Base-by-base conservation (phyloP, 2,113 vertebrate species). In the Lampris incognitus region DNA sequence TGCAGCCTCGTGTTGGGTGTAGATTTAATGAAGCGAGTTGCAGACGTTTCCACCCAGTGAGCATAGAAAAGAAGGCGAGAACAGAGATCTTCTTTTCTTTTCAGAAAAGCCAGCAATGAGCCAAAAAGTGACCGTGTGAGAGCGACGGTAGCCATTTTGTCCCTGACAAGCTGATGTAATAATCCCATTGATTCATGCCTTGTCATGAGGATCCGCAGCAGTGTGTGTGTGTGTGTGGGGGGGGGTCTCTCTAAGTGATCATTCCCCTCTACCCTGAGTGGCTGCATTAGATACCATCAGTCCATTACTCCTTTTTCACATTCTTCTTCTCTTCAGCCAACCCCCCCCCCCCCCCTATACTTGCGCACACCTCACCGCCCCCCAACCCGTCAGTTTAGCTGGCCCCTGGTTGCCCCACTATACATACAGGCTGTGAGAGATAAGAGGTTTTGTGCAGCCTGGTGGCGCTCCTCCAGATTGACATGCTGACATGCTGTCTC, bases 181-280 rank as follows among this genome's bases (percentile, higher is more conserved):
- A 13, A 77, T 50, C 11, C 11, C 67, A 65, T 58, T 74, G 52
- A 68, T 71, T 81, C 5, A 46, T 71, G 49, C 82, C 42, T 70
- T 69, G 56, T 52, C 11, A 3, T 72, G 40, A 68, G 62, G 74
- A 44, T 77, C 8, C 5, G 44, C 63, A 55, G 76, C 69, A 57
- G 61, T 8, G 10, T 24, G 24, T 24, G 24, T 24, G 24, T 24
- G 24, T 24, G 24, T 24, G 24, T 24, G 24, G 24, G 24, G 24
- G 24, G 60, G 67, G 68, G 54, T 81, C 84, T 82, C 70, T 52
- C 76, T 81, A 85, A 87, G 78, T 89, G 79, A 90, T 71, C 89
- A 66, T 73, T 69, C 66, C 46, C 48, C 79, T 78, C 73, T 40
- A 42, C 51, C 5, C 69, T 9, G 48, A 72, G 66, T 83, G 66